Conservation (phyloP, 2,888 invertebrate species). For the Agonopterix subpropinquella region DNA sequence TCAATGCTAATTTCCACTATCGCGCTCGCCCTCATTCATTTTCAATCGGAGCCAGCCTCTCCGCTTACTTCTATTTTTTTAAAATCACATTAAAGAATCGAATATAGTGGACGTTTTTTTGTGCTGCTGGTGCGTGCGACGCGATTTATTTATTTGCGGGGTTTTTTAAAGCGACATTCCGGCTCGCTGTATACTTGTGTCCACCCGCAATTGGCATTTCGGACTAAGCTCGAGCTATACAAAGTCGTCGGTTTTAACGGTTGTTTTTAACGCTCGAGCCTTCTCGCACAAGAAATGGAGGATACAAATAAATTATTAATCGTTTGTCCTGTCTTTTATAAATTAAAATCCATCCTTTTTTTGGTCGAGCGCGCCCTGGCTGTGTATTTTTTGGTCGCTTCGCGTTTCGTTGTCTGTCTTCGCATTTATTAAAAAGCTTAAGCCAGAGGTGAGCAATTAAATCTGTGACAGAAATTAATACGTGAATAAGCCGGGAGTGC, state of each 20-base stretch:
- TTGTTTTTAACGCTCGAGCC: conserved; percentile 73
- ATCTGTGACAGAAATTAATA: conserved; percentile 72
- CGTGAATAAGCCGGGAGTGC: conserved; percentile 42
- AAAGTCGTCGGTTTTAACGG: conserved; percentile 73
- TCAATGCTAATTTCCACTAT: conserved; percentile 77
- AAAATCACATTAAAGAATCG: conserved; percentile 75
- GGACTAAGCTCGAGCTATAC: conserved; percentile 72
- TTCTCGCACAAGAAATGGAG: conserved; percentile 65
- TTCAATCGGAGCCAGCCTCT: conserved; percentile 71
- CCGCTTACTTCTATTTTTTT: conserved; percentile 71
- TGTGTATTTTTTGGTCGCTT: conserved; percentile 61
- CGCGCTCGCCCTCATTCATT: conserved; percentile 75
- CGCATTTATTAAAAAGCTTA: conserved; percentile 71
- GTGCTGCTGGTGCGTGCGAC: conserved; percentile 63
- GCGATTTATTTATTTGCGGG: conserved; percentile 74
- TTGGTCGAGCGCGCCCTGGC: conserved; percentile 48
- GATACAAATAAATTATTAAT: conserved; percentile 77
- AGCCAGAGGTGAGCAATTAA: conserved; percentile 73
- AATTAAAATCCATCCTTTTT: conserved; percentile 73
- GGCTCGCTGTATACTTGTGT: conserved; percentile 74
- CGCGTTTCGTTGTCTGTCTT: conserved; percentile 64
- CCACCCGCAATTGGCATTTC: conserved; percentile 75
- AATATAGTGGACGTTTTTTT: conserved; percentile 72
- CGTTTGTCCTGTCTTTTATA: conserved; percentile 77
- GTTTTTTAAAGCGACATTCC: conserved; percentile 75